Conservation (phyloP, 2,888 invertebrate genomes). For the Drepanosiphum platanoidis region DNA sequence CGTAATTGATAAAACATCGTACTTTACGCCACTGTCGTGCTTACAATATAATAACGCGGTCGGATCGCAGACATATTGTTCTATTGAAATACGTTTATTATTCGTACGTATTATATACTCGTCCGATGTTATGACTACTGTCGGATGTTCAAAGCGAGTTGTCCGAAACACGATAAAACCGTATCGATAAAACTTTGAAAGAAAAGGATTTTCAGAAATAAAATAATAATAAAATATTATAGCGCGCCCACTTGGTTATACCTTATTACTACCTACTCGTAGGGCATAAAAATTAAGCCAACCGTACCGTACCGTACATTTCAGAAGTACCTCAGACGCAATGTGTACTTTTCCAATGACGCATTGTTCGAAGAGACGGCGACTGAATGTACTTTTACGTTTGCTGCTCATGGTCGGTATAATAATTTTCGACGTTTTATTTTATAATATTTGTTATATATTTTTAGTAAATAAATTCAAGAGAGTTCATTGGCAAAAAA, state of each 20-base stretch:
- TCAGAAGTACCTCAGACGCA: neutral
- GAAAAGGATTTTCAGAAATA: neutral
- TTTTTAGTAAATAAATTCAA: neutral
- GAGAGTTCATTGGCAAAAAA: neutral
- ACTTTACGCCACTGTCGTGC: no score
- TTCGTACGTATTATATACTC: no score
- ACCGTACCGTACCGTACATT: slow-evolving; percentile 18
- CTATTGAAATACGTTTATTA: no score
- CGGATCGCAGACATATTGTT: no score
- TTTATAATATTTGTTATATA: neutral
- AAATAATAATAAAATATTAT: slow-evolving; percentile 5
- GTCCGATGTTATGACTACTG: no score
- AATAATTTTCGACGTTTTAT: slow-evolving; percentile 5
- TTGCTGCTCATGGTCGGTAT: neutral
- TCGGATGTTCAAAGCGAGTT: neutral
- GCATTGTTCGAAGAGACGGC: slow-evolving; percentile 5
- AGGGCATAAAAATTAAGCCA: slow-evolving; percentile 34
- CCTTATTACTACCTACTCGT: neutral
- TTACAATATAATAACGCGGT: no score
- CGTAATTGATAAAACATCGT: no score
- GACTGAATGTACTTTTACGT: slow-evolving; percentile 5
- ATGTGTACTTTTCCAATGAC: neutral
- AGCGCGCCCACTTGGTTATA: neutral
- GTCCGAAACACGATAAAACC: neutral
- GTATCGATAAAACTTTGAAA: neutral